Conservation (phyloP, 2,888 invertebrate species). For the Diarsia rubi region DNA sequence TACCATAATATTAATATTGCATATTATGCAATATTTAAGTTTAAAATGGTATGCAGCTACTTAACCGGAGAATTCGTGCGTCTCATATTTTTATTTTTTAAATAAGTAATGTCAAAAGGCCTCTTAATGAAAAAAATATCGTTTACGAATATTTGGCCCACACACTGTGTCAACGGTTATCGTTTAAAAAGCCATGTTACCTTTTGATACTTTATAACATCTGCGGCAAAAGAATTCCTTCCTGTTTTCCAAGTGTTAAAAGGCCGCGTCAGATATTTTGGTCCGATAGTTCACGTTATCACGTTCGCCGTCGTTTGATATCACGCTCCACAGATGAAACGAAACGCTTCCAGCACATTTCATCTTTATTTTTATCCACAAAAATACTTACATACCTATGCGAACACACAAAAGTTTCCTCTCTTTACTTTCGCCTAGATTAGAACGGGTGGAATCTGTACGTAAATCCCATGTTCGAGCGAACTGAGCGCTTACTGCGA, state of each 20-base stretch:
- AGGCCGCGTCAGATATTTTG: slow-evolving; percentile 27
- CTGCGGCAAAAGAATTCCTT: slow-evolving; percentile 30
- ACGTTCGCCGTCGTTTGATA: slow-evolving; percentile 45
- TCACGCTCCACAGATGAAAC: slow-evolving; percentile 46
- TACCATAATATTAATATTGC: too few relatives aligned
- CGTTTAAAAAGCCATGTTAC: slow-evolving; percentile 20
- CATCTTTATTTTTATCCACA: slow-evolving; percentile 49
- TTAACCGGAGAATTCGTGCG: background rate
- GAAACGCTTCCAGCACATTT: slow-evolving; percentile 47
- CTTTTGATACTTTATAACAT: slow-evolving; percentile 27
- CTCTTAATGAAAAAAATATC: background rate
- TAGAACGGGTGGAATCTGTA: slow-evolving; percentile 59
- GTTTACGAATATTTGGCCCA: background rate
- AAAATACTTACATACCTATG: slow-evolving; percentile 24
- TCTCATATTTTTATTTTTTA: background rate
- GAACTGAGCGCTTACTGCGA: slow-evolving; percentile 44
- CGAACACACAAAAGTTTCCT: slow-evolving; percentile 46
- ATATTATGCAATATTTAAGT: too few relatives aligned
- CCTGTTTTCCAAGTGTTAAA: slow-evolving; percentile 33
- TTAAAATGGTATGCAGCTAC: background rate
- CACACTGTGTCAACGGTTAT: slow-evolving; percentile 12
- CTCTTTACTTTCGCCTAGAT: slow-evolving; percentile 57
- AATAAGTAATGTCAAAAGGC: background rate
- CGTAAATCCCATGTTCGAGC: slow-evolving; percentile 57
- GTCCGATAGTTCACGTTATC: slow-evolving; percentile 40